phyloP scores from a whole-genome alignment of 2,888 invertebrate genomes.

The Priocnemis perturbator region DNA sequence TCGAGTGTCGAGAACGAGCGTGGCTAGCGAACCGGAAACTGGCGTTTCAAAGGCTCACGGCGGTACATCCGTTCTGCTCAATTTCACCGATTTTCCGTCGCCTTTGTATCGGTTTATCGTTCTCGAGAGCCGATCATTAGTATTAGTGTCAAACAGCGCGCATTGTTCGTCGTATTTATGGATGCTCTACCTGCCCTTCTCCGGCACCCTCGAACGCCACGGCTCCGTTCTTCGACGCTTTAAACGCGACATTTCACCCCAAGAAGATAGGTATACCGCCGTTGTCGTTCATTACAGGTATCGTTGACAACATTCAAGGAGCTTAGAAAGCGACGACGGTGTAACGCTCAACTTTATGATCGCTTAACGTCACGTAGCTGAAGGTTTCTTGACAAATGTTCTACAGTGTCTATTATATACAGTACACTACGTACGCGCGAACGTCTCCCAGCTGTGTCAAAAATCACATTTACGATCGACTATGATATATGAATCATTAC shows the following conservation, averaged over 20 bases:
- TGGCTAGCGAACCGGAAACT: conserved; percentile 66
- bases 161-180: conserved; percentile 40
- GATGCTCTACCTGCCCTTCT: not conserved
- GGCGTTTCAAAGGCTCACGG: conserved; percentile 60
- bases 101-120: conserved; percentile 69
- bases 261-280: conserved; percentile 10
- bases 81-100: conserved; percentile 72
- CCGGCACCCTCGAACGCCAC: conserved; percentile 11
- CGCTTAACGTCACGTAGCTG: conserved; percentile 25
- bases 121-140: conserved; percentile 69
- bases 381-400: too few species aligned
- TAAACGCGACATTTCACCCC: conserved; percentile 12
- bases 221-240: conserved; percentile 13
- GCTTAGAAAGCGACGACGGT: conserved; percentile 50
- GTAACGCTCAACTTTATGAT: conserved; percentile 47
- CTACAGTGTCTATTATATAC: too few species aligned
- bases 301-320: conserved; percentile 29
- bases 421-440: too few species aligned
- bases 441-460: too few species aligned
- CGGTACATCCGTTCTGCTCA: conserved; percentile 68
- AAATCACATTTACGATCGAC: too few species aligned
- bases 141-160: conserved; percentile 66
- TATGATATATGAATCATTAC: too few species aligned
- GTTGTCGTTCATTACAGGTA: conserved; percentile 46
- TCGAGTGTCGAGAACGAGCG: conserved; percentile 48